Conservation (phyloP, 1,140 invertebrate genomes). For the Lepidostoma basale region DNA sequence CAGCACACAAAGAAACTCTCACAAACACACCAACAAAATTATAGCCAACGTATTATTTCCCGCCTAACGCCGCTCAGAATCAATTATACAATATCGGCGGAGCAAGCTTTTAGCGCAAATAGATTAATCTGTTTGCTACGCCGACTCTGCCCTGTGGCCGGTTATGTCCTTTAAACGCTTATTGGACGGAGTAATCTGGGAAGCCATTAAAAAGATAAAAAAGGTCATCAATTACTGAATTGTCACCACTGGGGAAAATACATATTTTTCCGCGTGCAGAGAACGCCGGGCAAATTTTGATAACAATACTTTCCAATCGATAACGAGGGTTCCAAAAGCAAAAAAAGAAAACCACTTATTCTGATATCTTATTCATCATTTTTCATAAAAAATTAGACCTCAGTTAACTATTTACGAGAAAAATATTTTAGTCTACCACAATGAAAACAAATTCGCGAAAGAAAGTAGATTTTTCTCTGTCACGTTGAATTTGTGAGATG, state of each 20-base stretch:
- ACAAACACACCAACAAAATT: too few species aligned
- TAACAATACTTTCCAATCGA: conserved; percentile 14
- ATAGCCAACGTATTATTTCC: neutral
- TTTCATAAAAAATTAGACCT: too few species aligned
- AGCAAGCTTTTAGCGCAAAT: conserved; percentile 36
- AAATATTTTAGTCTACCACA: too few species aligned
- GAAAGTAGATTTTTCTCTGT: too few species aligned
- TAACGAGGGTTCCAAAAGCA: too few species aligned
- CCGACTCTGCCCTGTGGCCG: neutral
- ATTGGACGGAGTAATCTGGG: conserved; percentile 33
- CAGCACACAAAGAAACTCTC: too few species aligned
- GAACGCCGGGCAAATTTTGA: conserved; percentile 14
- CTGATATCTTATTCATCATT: too few species aligned
- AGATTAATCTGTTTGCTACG: conserved; percentile 30
- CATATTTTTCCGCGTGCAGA: conserved; percentile 21
- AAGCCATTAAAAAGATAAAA: conserved; percentile 43
- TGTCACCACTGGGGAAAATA: conserved; percentile 31
- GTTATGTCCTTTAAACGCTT: conserved; percentile 31
- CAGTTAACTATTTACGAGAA: too few species aligned
- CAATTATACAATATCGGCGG: conserved; percentile 37
- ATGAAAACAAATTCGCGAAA: too few species aligned
- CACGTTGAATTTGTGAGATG: too few species aligned
- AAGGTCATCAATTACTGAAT: conserved; percentile 42
- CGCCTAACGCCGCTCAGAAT: conserved; percentile 20
- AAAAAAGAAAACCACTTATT: too few species aligned